Evolutionary conservation across 92 coral and sea anemone species (phyloP), one percentile per base, ranked within the genome.

Genomic region (Isaurus tuberculatus): DNA sequence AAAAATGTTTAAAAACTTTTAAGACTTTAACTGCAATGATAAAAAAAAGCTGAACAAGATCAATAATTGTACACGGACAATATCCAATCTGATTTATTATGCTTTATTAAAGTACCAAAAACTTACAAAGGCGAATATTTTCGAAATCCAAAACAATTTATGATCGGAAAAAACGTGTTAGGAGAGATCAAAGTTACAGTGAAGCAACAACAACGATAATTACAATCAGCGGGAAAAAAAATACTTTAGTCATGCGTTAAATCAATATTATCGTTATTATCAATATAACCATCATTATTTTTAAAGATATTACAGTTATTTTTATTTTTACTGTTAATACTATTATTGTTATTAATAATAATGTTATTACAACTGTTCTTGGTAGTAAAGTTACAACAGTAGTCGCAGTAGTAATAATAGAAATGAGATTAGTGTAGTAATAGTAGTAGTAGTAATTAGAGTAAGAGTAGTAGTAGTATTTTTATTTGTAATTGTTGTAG

Each of bases 61-160:
- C 3, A 15, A 31, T 17, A 17, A 66, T 2, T 8, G 4, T 40
- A 71, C 42, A 40, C 57, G 16, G 8, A 3, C 77, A 71, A 71
- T 71, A 71, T 71, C 36, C 25, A 40, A 71, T 71, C 25, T 40
- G 77, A 71, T 71, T 71, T 19, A 70, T 70, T 25, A 70, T 43
- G 60, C 57, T 71, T 43, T 43, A 3, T 30, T n/a, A 40, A 34
- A 27, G 17, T n/a, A 6, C 15, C 60, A n/a, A 36, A 3, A 36
- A 3, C 42, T 3, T 36, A 3, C 4, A 36, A 36, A 36, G 42
- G 42, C 8, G 60, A n/a, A 17, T 51, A 4, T 51, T 51, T 51
- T 22, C 4, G 60, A 51, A 51, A n/a, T 0, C 25, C 60, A 20
- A 4, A 20, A n/a, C 22, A 6, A 7, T 20, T 4, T 17, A 15